Evolutionary conservation across 2,888 invertebrate species (phyloP), one percentile per base, ranked within the genome.

Genomic region (Dione vanillae): DNA sequence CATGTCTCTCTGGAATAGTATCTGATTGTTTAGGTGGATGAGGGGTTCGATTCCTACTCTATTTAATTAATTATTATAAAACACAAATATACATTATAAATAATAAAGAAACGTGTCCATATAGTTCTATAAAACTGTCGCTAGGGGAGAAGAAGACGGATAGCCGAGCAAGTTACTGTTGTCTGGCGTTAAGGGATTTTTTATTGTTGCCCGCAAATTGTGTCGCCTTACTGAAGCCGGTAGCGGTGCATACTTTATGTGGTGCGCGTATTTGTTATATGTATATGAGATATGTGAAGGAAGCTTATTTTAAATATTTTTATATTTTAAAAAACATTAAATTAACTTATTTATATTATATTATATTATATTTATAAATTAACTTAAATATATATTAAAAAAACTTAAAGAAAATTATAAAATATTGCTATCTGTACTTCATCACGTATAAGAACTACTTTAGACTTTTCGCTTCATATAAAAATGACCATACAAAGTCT

Each of bases 161-260:
- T 92, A 87, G 85, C 91, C 87, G 81, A 80, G 72, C 86, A 81
- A 76, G 81, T 79, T 79, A 76, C 86, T 84, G 90, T 90, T 90
- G 90, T 89, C 87, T 89, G 83, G 86, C 84, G 89, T 87, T 91
- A 92, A 92, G 91, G 92, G 92, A 90, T 92, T 92, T 91, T 92
- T 92, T 92, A 92, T 93, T 92, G 92, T 93, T 89, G 86, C 85
- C 84, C 85, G 79, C 91, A 90, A 92, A 92, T 88, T 91, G 90
- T 89, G 84, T 84, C 82, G 83, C 78, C 80, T 81, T 75, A 82
- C 85, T 10, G 40, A 10, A 35, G 35, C 37, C 56, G 56, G 89
- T 85, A 82, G 71, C 80, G 79, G 79, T 91, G 90, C 91, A 92
- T 92, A 88, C 83, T 89, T 91, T 83, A 92, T 92, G 85, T 74